Evolutionary conservation across 2,113 vertebrate species (phyloP), one percentile per base, ranked within the genome.

Genomic region (Muscicapa adusta): DNA sequence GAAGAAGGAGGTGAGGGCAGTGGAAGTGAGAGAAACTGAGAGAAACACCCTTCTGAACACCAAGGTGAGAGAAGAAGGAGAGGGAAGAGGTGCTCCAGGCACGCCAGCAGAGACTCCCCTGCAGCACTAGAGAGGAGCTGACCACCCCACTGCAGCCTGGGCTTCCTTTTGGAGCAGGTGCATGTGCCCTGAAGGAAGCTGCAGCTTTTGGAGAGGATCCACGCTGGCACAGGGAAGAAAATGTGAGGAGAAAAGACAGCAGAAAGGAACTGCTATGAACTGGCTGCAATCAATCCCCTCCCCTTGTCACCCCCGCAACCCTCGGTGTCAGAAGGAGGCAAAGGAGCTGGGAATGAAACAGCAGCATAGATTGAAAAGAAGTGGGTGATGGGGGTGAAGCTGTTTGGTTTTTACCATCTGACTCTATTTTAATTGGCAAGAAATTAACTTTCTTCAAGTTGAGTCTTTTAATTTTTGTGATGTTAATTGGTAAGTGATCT

Each of bases 161-260:
- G 50, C 9, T 28, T 9, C 0, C 0, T 28, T 2, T 7, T 53
- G 42, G 12, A 54, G 5, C 4, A 68, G 11, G 17, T 50, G n/a
- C 22, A 47, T 58, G n/a, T 47, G 20, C 29, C 18, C 17, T 31
- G 43, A 72, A 72, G 33, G 29, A 42, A 47, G n/a, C 28, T 57
- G 20, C 8, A 78, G 36, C 12, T 29, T 40, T 60, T 42, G 20
- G 38, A 72, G 10, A 58, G 7, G 8, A 79, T 11, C 4, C 8
- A 63, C 0, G 0, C 3, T 34, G 12, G 10, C 33, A 16, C 14
- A 56, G 6, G 29, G 9, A 92, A 78, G 43, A 42, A 77, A 75
- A 65, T 8, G 1, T 31, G 24, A 40, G 34, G 16, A 77, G 26
- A 16, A 87, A 77, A 25, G 62, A 18, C 13, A 53, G 22, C 9